A percentile compares a stretch with the other conserved stretches of the same genome.
phyloP scores from a whole-genome alignment of 2,797 vertebrate genomes.

The Arctocebus calabarensis region DNA sequence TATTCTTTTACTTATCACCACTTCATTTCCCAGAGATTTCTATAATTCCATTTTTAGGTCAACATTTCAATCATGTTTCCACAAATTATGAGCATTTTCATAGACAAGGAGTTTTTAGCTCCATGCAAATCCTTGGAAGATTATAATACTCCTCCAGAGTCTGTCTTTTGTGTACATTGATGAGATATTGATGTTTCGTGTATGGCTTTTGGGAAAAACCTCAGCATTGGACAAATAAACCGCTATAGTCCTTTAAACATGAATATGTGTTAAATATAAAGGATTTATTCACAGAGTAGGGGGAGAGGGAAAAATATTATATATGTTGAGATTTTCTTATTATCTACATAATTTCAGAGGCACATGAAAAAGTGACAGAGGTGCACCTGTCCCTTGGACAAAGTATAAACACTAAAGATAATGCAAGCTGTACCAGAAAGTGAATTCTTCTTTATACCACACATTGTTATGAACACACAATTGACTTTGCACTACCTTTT shows the following conservation, averaged over 20 bases:
- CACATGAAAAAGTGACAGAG: no score
- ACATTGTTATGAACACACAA: background rate
- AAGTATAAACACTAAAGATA: background rate
- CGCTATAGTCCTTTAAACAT: background rate
- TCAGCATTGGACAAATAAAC: background rate
- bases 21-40: no score
- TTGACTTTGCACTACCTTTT: background rate
- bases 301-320: background rate
- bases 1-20: background rate
- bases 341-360: background rate
- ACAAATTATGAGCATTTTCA: background rate
- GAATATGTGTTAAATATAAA: background rate
- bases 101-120: background rate
- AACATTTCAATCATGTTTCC: background rate
- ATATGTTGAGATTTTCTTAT: background rate
- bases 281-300: background rate
- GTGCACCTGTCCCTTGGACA: no score
- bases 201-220: background rate
- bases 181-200: background rate
- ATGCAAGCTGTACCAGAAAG: rapidly evolving
- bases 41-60: background rate
- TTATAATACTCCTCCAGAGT: background rate
- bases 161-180: background rate
- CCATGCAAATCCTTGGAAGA: background rate
- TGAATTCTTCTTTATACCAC: background rate